phyloP scores from a whole-genome alignment of 2,888 invertebrate genomes.

The Acholoe squamosa region DNA sequence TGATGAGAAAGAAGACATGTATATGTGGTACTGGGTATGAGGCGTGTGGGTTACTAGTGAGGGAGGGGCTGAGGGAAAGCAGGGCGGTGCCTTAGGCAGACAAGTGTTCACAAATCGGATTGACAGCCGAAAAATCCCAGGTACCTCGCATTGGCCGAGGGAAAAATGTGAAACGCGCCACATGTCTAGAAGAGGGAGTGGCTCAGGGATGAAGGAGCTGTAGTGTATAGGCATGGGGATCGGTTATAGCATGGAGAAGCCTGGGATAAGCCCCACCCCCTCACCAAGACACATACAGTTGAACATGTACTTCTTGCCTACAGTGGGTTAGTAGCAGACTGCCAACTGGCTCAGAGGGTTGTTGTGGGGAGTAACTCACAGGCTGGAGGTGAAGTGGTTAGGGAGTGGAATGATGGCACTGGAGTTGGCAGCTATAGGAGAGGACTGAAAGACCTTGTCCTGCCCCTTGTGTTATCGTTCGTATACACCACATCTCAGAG shows the following conservation, averaged over 20 bases:
- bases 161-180: neutral
- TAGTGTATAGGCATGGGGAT: neutral
- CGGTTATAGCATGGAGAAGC: neutral
- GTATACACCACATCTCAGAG: neutral
- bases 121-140: neutral
- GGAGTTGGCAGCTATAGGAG: neutral
- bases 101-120: slow-evolving; percentile 10
- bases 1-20: neutral
- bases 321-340: slow-evolving; percentile 1
- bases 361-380: neutral
- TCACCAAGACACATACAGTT: neutral
- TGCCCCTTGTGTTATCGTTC: neutral
- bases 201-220: neutral
- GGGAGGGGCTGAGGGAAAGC: neutral
- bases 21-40: neutral
- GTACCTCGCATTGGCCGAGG: neutral
- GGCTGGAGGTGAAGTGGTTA: neutral
- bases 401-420: neutral
- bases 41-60: neutral
- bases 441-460: neutral
- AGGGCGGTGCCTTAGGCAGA: neutral
- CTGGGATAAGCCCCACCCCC: neutral
- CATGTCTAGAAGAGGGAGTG: neutral
- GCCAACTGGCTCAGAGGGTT: slow-evolving; percentile 23
- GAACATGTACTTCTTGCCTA: neutral